Evolutionary conservation across 2,888 invertebrate genomes (phyloP).

Genomic region (Lypha dubia): DNA sequence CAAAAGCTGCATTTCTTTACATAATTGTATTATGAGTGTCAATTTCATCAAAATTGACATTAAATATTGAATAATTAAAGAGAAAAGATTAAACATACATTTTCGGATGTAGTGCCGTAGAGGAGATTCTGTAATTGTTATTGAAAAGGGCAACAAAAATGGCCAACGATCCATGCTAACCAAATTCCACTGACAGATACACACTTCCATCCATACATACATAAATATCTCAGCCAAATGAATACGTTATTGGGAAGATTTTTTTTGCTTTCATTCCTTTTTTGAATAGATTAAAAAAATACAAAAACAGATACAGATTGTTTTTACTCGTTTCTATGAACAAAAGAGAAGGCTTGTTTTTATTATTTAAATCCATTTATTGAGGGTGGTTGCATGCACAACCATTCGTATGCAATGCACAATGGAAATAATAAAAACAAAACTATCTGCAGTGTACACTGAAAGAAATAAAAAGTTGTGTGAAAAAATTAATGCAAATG

Average conservation of each 20-base stretch:
- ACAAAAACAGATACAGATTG: background rate
- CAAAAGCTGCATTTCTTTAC: conserved; percentile 24
- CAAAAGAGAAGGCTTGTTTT: background rate
- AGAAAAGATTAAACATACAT: conserved; percentile 31
- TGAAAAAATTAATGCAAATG: too few relatives aligned
- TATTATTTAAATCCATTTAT: conserved; percentile 20
- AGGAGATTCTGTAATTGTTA: background rate
- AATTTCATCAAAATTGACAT: conserved; percentile 56
- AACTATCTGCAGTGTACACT: background rate
- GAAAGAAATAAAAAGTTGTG: background rate
- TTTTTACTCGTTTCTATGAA: conserved; percentile 2
- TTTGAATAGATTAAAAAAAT: conserved; percentile 10
- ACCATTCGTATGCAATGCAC: background rate
- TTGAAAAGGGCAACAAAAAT: conserved; percentile 16
- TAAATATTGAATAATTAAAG: conserved; percentile 57
- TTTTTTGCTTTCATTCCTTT: background rate
- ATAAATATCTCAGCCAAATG: conserved; percentile 12
- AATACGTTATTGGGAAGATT: background rate
- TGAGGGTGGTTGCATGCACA: background rate
- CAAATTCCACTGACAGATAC: background rate
- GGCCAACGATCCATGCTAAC: background rate
- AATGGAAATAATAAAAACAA: background rate
- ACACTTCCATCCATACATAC: too few relatives aligned
- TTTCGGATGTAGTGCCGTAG: background rate
- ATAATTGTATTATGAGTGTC: conserved; percentile 34